Evolutionary conservation across 2,888 invertebrate species (phyloP).

Genomic region (Pardosa pseudoannulata): DNA sequence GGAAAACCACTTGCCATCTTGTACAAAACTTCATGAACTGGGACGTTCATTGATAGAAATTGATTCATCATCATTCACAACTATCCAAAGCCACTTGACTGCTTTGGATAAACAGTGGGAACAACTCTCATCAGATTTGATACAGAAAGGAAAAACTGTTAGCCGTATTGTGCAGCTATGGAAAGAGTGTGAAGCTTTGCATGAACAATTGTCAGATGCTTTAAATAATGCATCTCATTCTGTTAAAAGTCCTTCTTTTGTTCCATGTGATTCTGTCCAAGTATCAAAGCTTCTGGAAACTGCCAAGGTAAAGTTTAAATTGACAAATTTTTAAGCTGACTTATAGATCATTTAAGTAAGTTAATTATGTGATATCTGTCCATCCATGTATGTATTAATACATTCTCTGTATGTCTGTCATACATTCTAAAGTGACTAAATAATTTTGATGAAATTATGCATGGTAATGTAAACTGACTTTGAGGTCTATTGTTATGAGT

Average conservation of each 20-base stretch:
- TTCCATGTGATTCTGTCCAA: slow-evolving; percentile 63
- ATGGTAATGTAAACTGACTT: too few species aligned
- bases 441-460: too few species aligned
- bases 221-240: slow-evolving; percentile 40
- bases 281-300: slow-evolving; percentile 72
- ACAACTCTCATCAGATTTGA: slow-evolving; percentile 79
- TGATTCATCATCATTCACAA: slow-evolving; percentile 80
- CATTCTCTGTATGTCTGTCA: too few species aligned
- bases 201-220: slow-evolving; percentile 29
- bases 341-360: too few species aligned
- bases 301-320: too few species aligned
- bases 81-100: slow-evolving; percentile 87
- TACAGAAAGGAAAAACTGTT: slow-evolving; percentile 49
- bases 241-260: slow-evolving; percentile 31
- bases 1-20: slow-evolving; percentile 24
- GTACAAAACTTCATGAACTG: slow-evolving; percentile 47
- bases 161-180: slow-evolving; percentile 41
- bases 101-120: slow-evolving; percentile 89
- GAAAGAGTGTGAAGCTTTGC: slow-evolving; percentile 57
- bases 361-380: too few species aligned
- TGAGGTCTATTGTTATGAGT: too few species aligned
- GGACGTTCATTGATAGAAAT: slow-evolving; percentile 68
- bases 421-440: too few species aligned
- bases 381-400: too few species aligned
- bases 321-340: too few species aligned